These are phyloP conservation scores for Drosophila differens DNA, from an alignment of 2,888 invertebrate genomes.

Conservation along the genomic window DNA sequence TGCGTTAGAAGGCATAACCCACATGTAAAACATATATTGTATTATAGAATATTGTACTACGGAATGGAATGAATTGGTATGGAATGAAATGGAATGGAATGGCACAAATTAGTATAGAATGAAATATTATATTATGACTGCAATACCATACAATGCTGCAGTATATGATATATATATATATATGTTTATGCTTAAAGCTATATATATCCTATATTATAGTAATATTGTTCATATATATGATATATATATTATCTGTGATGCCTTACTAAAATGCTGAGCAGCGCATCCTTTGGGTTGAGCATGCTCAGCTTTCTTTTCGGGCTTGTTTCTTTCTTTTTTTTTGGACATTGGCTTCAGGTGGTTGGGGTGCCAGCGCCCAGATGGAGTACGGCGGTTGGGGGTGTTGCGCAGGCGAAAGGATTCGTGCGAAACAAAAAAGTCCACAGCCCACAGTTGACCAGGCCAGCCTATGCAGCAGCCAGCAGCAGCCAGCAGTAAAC, in stretches of 20 bases:
- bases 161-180: not conserved
- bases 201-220: not conserved
- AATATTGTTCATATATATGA: not conserved
- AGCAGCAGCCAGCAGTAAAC: not conserved
- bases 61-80: not conserved
- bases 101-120: not conserved
- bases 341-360: slow-evolving; percentile 37
- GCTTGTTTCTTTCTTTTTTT: slow-evolving; percentile 7
- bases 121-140: not conserved
- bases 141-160: not conserved
- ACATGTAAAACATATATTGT: not conserved
- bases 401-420: slow-evolving; percentile 61
- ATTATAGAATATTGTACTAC: not conserved
- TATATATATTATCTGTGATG: not conserved
- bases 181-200: too few species aligned
- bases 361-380: slow-evolving; percentile 9
- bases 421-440: slow-evolving; percentile 75
- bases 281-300: slow-evolving; percentile 5
- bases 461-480: slow-evolving; percentile 5
- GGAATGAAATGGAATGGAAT: not conserved
- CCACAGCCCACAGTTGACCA: slow-evolving; percentile 64
- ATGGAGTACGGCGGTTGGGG: not conserved
- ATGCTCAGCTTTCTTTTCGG: not conserved
- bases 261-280: not conserved
- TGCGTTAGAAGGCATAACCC: not conserved